Evolutionary conservation across 2,113 vertebrate genomes (phyloP).

Genomic region (Hymenochirus boettgeri): DNA sequence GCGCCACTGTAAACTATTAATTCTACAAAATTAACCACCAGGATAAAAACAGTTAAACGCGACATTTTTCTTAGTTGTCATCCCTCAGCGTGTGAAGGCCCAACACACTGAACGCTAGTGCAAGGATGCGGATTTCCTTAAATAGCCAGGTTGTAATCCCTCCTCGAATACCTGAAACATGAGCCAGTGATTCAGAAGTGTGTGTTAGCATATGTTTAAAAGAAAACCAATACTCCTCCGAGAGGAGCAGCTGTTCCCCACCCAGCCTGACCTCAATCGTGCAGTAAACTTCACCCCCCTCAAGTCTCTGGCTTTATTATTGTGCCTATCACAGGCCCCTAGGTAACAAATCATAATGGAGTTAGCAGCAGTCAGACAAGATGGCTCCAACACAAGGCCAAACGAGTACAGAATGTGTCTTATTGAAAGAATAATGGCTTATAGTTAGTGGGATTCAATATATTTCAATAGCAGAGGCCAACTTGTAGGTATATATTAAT

Average conservation of each 20-base stretch:
- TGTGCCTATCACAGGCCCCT: not conserved
- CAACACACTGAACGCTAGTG: not conserved
- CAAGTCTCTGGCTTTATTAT: conserved; percentile 13
- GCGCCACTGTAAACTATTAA: too few relatives aligned
- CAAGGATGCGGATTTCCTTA: not conserved
- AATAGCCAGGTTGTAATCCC: conserved; percentile 4
- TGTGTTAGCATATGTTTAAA: conserved; percentile 30
- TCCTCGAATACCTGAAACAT: conserved; percentile 11
- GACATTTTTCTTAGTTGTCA: too few relatives aligned
- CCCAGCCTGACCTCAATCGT: conserved; percentile 34
- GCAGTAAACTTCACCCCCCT: not conserved
- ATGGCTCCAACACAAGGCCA: not conserved
- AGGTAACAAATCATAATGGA: not conserved
- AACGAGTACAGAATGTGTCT: too few relatives aligned
- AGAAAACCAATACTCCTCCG: conserved; percentile 41
- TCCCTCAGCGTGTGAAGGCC: too few relatives aligned
- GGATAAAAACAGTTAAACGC: too few relatives aligned
- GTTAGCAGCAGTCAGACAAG: not conserved
- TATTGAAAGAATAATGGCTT: too few relatives aligned
- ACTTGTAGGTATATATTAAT: too few relatives aligned
- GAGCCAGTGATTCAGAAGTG: conserved; percentile 27
- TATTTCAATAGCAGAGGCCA: too few relatives aligned
- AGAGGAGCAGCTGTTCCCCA: conserved; percentile 44
- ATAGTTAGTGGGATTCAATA: too few relatives aligned
- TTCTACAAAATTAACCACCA: too few relatives aligned